Base-by-base conservation (phyloP, 2,113 vertebrate genomes). In the Jacana jacana region DNA sequence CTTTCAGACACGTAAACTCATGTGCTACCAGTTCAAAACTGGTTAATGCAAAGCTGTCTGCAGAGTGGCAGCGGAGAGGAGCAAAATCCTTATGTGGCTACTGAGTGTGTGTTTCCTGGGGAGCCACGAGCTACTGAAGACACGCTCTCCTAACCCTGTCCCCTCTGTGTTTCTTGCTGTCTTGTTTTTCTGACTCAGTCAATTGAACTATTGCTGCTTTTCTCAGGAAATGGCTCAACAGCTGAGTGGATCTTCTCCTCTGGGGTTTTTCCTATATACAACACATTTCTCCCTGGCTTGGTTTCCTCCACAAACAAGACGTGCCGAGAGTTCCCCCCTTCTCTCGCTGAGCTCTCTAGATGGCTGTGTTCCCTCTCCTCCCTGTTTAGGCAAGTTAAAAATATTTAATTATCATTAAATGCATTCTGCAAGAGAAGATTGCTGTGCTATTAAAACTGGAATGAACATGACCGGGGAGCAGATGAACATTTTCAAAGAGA, bases 91-190 rank as follows among this genome's bases (percentile, higher is more conserved):
- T 17, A 4, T 3, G 44, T 20, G 65, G 52, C 42, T 33, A 4
- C 72, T 0, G 5, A 61, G 37, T 1, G 4, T 23, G 35, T 0
- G 3, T 17, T 37, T 66, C 44, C n/a, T 3, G 9, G 27, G 75
- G 18, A 57, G 39, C 88, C 46, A 10, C 0, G 2, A 63, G 40
- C 39, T 58, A 65, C 58, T 2, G 1, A 5, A 5, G 57, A 17
- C 84, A 49, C 58, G 77, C 54, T 83, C 30, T 90, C 66, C 65
- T 37, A 7, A 14, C 65, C 65, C 40, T 30, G 35, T 13, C 31
- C 58, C 17, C 40, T 46, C 35, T 2, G 1, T 25, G 48, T 15
- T 68, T 48, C 60, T 58, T 18, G 24, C 30, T 2, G 2, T 7
- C 68, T 40, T 44, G 27, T 81, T 84, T 60, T 25, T 64, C n/a